phyloP scores from a whole-genome alignment of 2,888 invertebrate species.

The Diaprepes abbreviatus region DNA sequence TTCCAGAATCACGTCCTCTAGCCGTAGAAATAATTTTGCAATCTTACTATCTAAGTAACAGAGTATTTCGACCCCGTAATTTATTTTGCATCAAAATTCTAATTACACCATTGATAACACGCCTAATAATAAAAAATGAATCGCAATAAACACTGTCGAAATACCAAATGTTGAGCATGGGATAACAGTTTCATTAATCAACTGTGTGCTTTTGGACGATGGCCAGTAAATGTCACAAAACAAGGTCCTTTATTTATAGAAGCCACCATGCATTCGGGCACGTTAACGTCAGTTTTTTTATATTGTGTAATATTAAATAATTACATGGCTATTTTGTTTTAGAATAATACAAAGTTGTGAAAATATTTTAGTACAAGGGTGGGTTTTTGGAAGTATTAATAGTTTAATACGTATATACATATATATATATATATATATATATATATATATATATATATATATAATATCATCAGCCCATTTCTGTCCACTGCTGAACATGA shows the following conservation, averaged over 20 bases:
- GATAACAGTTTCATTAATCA: constrained; percentile 39
- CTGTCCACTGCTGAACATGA: too few relatives aligned
- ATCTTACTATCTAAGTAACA: too few relatives aligned
- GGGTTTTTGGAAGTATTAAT: too few relatives aligned
- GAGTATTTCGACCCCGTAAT: too few relatives aligned
- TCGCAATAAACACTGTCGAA: constrained; percentile 3
- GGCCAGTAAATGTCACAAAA: constrained; percentile 48
- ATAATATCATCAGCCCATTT: too few relatives aligned
- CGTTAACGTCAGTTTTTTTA: constrained; percentile 23
- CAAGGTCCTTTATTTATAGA: constrained; percentile 50
- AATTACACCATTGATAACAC: neutral
- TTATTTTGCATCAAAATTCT: neutral
- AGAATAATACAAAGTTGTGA: too few relatives aligned
- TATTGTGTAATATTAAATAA: constrained; percentile 8
- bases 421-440: too few relatives aligned
- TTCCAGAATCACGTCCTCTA: too few relatives aligned
- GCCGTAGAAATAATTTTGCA: too few relatives aligned
- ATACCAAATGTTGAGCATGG: constrained; percentile 2
- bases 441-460: too few relatives aligned
- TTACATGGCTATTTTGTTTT: neutral
- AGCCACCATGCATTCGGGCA: constrained; percentile 13
- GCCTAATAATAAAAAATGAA: neutral
- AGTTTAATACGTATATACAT: too few relatives aligned
- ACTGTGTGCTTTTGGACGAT: constrained; percentile 34
- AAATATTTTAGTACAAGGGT: too few relatives aligned